Evolutionary conservation across 2,888 invertebrate genomes (phyloP).

Genomic region (Agrotis segetum): DNA sequence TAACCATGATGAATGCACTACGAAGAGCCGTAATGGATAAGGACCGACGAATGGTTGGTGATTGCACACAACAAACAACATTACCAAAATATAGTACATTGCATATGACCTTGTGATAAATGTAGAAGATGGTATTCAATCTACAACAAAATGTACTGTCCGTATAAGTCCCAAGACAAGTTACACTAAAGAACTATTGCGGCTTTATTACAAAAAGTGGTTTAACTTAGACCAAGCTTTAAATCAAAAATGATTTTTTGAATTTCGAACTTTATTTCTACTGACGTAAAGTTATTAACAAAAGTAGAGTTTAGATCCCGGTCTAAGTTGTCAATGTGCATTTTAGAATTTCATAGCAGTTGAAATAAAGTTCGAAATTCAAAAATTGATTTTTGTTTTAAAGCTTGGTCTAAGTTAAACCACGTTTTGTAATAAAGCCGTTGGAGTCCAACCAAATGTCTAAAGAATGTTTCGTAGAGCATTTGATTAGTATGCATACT

Average conservation of each 20-base stretch:
- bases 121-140: conserved; percentile 42
- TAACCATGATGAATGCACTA: conserved; percentile 41
- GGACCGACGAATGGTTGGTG: conserved; percentile 6
- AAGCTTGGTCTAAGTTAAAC: too few relatives aligned
- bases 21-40: conserved; percentile 25
- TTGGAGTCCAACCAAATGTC: conserved; percentile 12
- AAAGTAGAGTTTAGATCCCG: too few relatives aligned
- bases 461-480: conserved; percentile 15
- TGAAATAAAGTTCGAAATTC: too few relatives aligned
- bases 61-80: conserved; percentile 51
- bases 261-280: too few relatives aligned
- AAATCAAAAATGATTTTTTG: too few relatives aligned
- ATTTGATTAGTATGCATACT: conserved; percentile 19
- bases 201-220: too few relatives aligned
- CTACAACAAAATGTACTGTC: conserved; percentile 44
- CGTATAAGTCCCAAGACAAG: conserved; percentile 36
- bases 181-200: conserved; percentile 32
- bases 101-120: conserved; percentile 24
- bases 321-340: too few relatives aligned
- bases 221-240: too few relatives aligned
- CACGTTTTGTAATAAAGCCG: too few relatives aligned
- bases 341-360: too few relatives aligned
- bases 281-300: too few relatives aligned
- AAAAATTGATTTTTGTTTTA: too few relatives aligned
- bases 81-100: conserved; percentile 44